Conservation (phyloP, 2,888 invertebrate genomes). For the Tenodera sinensis region DNA sequence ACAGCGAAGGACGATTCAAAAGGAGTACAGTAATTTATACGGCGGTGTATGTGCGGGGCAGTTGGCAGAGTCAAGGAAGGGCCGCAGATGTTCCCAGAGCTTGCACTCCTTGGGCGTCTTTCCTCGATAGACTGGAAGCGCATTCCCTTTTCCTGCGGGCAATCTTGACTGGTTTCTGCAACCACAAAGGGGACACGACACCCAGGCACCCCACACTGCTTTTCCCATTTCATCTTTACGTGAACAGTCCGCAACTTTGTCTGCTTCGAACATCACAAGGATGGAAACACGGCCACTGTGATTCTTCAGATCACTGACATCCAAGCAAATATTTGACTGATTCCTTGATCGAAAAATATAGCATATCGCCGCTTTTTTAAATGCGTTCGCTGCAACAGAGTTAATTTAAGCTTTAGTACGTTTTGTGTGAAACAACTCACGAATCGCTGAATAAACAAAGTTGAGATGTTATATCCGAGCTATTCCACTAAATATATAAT, state of each 20-base stretch:
- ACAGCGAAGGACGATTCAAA: background rate
- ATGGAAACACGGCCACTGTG: background rate
- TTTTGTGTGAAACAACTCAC: too few species aligned
- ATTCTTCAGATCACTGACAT: background rate
- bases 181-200: background rate
- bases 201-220: background rate
- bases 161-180: background rate
- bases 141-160: background rate
- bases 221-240: background rate
- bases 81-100: conserved; percentile 7
- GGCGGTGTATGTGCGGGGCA: background rate
- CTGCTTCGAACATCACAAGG: background rate
- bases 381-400: too few species aligned
- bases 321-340: background rate
- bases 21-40: conserved; percentile 7
- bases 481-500: too few species aligned
- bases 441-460: too few species aligned
- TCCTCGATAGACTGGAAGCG: background rate
- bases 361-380: too few species aligned
- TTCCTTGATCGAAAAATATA: too few species aligned
- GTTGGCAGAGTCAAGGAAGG: background rate
- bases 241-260: background rate
- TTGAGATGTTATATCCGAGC: too few species aligned
- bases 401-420: too few species aligned
- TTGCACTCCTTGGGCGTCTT: background rate